Conservation (phyloP, 2,888 invertebrate species). For the Hirudinaria manillensis region DNA sequence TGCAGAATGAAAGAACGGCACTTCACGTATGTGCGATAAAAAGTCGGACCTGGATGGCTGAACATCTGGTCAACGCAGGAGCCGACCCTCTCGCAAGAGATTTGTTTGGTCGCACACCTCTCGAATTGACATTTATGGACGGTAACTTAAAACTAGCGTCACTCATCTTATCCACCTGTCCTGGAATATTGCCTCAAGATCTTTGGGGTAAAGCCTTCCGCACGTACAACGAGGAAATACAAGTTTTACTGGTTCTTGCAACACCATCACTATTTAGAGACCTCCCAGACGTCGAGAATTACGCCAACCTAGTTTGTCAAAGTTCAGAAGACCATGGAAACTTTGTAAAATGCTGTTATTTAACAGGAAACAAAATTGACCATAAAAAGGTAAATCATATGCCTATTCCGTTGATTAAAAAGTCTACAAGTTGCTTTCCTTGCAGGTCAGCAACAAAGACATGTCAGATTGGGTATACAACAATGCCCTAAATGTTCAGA, state of each 20-base stretch:
- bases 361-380: background rate
- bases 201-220: background rate
- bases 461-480: background rate
- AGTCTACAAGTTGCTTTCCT: background rate
- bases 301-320: background rate
- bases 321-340: background rate
- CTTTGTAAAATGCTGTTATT: background rate
- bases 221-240: background rate
- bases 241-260: background rate
- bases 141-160: background rate
- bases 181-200: background rate
- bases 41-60: background rate
- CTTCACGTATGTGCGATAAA: constrained; percentile 11
- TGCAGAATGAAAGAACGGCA: constrained; percentile 5
- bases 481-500: background rate
- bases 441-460: background rate
- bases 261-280: background rate
- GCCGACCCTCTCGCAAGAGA: constrained; percentile 7
- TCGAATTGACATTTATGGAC: constrained; percentile 1
- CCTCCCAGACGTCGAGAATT: background rate
- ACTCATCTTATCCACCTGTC: background rate
- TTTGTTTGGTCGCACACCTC: constrained; percentile 12
- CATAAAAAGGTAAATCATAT: background rate
- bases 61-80: constrained; percentile 19
- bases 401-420: background rate